A percentile compares a stretch with the other conserved stretches of the same genome.
These are phyloP conservation scores for Ceyx cyanopectus DNA, from an alignment of 2,113 vertebrate species.

Conservation along the genomic window DNA sequence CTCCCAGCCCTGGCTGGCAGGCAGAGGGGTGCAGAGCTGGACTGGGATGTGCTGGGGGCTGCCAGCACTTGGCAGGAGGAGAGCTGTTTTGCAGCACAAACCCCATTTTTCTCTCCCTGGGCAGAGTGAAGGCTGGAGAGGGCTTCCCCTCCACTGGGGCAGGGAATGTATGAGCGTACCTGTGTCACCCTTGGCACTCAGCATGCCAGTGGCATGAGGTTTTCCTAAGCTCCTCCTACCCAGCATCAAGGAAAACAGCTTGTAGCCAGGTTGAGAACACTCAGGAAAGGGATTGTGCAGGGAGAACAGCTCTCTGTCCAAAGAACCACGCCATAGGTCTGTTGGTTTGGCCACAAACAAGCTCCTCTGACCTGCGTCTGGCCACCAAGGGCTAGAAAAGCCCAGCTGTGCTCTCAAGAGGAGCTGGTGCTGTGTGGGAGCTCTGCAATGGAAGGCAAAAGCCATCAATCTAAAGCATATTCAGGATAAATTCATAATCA, in stretches of 20 bases:
- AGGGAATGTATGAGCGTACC: neutral
- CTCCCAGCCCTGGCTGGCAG: neutral
- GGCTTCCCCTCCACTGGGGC: neutral
- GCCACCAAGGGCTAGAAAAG: neutral
- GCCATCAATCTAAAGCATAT: neutral
- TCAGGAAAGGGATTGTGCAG: neutral
- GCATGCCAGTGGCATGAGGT: neutral
- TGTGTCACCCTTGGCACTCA: neutral
- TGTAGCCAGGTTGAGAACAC: neutral
- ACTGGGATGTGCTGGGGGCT: neutral
- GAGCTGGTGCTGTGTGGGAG: neutral
- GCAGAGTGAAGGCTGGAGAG: neutral
- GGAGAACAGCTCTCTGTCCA: neutral
- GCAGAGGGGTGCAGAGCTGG: neutral
- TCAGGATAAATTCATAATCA: neutral
- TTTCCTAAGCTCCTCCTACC: neutral
- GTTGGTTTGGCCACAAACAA: neutral
- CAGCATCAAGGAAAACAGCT: neutral
- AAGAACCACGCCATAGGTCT: neutral
- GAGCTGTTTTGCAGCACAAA: slow-evolving; percentile 18
- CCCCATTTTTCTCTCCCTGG: neutral
- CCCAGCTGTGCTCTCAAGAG: neutral
- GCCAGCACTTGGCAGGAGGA: slow-evolving; percentile 41
- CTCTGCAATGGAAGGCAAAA: neutral
- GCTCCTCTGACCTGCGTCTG: neutral